Evolutionary conservation across 2,113 vertebrate genomes (phyloP), one percentile per base, ranked within the genome.

Genomic region (Mus pahari): DNA sequence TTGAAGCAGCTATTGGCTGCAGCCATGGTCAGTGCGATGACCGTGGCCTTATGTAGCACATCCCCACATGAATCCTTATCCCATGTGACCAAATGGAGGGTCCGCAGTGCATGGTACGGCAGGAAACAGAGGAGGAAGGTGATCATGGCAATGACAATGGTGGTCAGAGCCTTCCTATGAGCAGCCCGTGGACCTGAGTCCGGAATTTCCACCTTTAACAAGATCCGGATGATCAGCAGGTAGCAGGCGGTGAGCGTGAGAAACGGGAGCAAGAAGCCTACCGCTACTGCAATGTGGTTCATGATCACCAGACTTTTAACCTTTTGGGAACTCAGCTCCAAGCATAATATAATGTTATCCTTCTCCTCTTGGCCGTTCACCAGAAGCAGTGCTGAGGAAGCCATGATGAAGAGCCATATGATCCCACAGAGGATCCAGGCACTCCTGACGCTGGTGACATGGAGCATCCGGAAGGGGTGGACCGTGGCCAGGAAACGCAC

Each of bases 91-190:
- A 99, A 91, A 71, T 98, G 98, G 36, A 98, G 2, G 6, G 99
- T 99, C 55, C 98, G 79, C 79, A 99, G 96, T 19, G 98, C 0
- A 3, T 99, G 99, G 74, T 99, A 99, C 0, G 99, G 99, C 96
- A 99, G 96, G 94, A 99, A 99, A n/a, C 99, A 99, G 36, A 98
- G 10, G 1, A 99, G 81, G 79, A 98, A 99, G 90, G 98, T 94
- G 89, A 98, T 31, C 75, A 99, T 97, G 60, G 98, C 95, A 55
- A 99, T 98, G 97, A 98, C 64, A 53, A 99, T 96, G 70, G 99
- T 98, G 62, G 66, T 94, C n/a, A 98, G 86, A 0, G 98, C 98
- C 95, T 99, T 99, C 94, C 83, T 98, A 92, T 98, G 98, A 71
- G 86, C 94, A 68, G 62, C 8, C 0, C 42, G 50, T 9, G 96